A percentile compares a stretch with the other conserved stretches of the same genome.
phyloP scores from a whole-genome alignment of 2,113 vertebrate genomes.

The Poeciliopsis occidentalis region DNA sequence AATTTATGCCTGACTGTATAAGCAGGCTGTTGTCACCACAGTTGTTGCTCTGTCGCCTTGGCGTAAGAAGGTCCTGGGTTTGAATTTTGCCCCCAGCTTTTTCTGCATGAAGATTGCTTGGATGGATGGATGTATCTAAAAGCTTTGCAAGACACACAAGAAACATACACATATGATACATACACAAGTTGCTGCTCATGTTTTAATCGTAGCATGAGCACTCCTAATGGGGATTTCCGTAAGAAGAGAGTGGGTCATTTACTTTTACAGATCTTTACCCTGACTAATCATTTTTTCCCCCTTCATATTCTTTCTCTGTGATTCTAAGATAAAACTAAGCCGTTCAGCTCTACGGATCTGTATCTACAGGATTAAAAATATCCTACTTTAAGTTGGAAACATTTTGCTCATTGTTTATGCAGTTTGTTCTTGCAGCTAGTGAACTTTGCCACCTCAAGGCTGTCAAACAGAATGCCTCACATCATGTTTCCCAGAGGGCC shows the following conservation, averaged over 20 bases:
- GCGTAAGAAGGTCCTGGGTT: neutral
- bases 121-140: neutral
- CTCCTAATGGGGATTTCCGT: neutral
- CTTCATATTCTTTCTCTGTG: neutral
- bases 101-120: neutral
- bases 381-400: constrained; percentile 3
- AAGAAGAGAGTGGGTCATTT: neutral
- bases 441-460: constrained; percentile 21
- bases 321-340: constrained; percentile 7
- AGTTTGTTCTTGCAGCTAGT: constrained; percentile 18
- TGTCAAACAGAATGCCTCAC: constrained; percentile 33
- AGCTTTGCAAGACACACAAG: neutral
- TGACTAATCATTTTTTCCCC: neutral
- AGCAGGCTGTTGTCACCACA: neutral
- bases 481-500: constrained; percentile 15
- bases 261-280: neutral
- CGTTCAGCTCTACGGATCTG: constrained; percentile 5
- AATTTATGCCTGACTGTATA: no score
- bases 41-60: neutral
- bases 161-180: neutral
- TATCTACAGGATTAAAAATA: constrained; percentile 11
- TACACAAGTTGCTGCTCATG: neutral
- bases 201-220: neutral
- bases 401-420: neutral
- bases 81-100: neutral